A percentile compares a stretch with the other conserved stretches of the same genome.
Evolutionary conservation across 2,888 invertebrate species (phyloP).

Genomic region (Thereva unica): DNA sequence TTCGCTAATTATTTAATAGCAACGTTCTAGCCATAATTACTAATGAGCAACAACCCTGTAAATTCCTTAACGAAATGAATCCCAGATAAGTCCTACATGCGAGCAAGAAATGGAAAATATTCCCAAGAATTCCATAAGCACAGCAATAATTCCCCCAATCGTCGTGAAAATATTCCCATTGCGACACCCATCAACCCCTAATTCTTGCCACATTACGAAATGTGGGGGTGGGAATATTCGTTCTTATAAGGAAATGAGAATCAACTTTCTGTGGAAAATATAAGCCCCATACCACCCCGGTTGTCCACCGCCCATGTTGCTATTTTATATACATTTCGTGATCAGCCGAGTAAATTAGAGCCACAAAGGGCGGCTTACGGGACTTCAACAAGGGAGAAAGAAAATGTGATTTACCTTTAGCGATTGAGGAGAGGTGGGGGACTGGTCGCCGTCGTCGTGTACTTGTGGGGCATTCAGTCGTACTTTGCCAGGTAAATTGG

Average conservation of each 20-base stretch:
- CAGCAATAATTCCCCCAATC: conserved; percentile 8
- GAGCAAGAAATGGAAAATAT: no score
- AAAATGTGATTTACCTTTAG: not conserved
- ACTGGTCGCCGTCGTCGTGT: not conserved
- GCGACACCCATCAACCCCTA: conserved; percentile 10
- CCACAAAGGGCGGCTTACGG: conserved; percentile 28
- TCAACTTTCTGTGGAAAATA: conserved; percentile 28
- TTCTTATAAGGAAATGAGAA: conserved; percentile 23
- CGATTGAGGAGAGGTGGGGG: no score
- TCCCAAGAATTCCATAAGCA: conserved; percentile 12
- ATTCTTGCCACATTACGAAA: not conserved
- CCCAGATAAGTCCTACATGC: no score
- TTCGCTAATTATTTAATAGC: no score
- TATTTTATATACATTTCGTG: conserved; percentile 24
- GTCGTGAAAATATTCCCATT: conserved; percentile 23
- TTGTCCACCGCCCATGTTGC: conserved; percentile 24
- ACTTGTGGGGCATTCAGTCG: conserved; percentile 4
- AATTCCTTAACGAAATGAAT: no score
- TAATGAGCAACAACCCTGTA: no score
- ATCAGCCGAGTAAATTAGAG: conserved; percentile 13
- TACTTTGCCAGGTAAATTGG: conserved; percentile 16
- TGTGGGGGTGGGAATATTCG: conserved; percentile 19
- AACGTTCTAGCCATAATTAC: no score
- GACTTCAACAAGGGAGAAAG: not conserved
- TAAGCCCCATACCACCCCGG: not conserved